phyloP scores from a whole-genome alignment of 2,888 invertebrate genomes.

The Lasioglossum pauxillum region DNA sequence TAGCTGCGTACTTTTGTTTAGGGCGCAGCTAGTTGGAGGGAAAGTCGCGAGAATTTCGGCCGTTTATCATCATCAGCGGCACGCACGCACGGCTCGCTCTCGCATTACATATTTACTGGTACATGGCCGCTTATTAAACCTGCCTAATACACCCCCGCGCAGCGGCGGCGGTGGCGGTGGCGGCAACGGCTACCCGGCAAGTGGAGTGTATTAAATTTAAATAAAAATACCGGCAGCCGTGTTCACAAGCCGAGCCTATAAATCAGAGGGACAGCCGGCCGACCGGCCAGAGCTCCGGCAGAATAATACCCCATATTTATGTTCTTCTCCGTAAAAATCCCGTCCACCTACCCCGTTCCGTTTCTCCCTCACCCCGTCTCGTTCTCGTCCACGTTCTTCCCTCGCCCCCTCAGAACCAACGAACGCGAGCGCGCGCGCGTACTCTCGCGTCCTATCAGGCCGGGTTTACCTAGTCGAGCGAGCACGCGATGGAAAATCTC shows the following conservation, averaged over 20 bases:
- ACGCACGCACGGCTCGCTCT: constrained; percentile 19
- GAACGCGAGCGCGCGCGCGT: constrained; percentile 24
- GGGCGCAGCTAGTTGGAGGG: constrained; percentile 21
- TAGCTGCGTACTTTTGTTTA: constrained; percentile 42
- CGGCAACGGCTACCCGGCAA: constrained; percentile 49
- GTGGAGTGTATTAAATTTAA: constrained; percentile 84
- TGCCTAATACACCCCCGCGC: constrained; percentile 77
- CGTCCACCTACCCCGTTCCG: constrained; percentile 65
- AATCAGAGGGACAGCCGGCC: constrained; percentile 81
- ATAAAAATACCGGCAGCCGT: constrained; percentile 84
- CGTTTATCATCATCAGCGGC: constrained; percentile 71
- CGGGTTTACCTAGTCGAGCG: constrained; percentile 36
- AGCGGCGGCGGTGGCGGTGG: background rate
- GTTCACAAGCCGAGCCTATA: constrained; percentile 83
- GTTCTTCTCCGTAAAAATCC: constrained; percentile 78
- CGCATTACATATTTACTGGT: constrained; percentile 52
- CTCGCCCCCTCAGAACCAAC: constrained; percentile 23
- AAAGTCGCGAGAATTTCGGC: constrained; percentile 43
- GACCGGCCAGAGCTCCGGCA: constrained; percentile 79
- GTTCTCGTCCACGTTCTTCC: constrained; percentile 26
- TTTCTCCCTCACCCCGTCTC: constrained; percentile 60
- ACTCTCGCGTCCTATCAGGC: constrained; percentile 55
- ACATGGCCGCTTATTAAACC: constrained; percentile 72
- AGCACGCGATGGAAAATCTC: constrained; percentile 32
- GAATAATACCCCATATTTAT: constrained; percentile 84